Evolutionary conservation across 2,797 vertebrate species (phyloP).

Genomic region (Amniataba percoides): DNA sequence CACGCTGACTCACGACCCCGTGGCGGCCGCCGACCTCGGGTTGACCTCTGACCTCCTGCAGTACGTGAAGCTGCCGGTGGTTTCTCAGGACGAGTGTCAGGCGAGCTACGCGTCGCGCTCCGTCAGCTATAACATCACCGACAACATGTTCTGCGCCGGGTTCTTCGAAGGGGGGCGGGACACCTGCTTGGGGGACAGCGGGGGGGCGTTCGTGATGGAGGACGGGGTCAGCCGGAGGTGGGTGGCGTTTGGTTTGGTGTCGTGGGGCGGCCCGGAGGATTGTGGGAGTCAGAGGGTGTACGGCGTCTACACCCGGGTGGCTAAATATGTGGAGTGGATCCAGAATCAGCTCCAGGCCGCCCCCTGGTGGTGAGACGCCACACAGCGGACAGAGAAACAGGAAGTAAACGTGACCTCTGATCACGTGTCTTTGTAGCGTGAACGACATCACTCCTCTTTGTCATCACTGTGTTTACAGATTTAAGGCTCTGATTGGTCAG

Average conservation of each 20-base stretch:
- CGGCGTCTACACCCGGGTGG: slow-evolving; percentile 95
- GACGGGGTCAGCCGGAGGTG: slow-evolving; percentile 85
- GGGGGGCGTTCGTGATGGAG: slow-evolving; percentile 92
- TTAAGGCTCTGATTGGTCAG: no score
- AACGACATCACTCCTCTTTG: no score
- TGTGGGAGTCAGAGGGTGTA: slow-evolving; percentile 96
- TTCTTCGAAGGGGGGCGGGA: slow-evolving; percentile 93
- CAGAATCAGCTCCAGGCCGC: slow-evolving; percentile 78
- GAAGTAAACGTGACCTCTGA: no score
- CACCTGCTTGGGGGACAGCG: slow-evolving; percentile 97
- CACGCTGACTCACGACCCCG: slow-evolving; percentile 16
- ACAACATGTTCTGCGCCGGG: slow-evolving; percentile 98
- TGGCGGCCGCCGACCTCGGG: slow-evolving; percentile 79
- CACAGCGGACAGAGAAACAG: neutral
- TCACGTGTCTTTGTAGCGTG: no score
- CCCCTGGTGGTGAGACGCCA: slow-evolving; percentile 25
- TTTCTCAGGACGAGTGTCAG: slow-evolving; percentile 91
- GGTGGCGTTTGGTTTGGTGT: slow-evolving; percentile 94
- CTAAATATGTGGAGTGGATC: slow-evolving; percentile 92
- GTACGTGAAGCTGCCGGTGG: slow-evolving; percentile 95
- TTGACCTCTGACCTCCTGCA: slow-evolving; percentile 90
- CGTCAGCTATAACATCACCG: slow-evolving; percentile 92
- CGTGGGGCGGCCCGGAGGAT: slow-evolving; percentile 95
- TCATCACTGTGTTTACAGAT: no score
- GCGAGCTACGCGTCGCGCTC: slow-evolving; percentile 93